These are phyloP conservation scores for Drosophila bunnanda DNA, from an alignment of 2,888 invertebrate genomes.

Conservation along the genomic window DNA sequence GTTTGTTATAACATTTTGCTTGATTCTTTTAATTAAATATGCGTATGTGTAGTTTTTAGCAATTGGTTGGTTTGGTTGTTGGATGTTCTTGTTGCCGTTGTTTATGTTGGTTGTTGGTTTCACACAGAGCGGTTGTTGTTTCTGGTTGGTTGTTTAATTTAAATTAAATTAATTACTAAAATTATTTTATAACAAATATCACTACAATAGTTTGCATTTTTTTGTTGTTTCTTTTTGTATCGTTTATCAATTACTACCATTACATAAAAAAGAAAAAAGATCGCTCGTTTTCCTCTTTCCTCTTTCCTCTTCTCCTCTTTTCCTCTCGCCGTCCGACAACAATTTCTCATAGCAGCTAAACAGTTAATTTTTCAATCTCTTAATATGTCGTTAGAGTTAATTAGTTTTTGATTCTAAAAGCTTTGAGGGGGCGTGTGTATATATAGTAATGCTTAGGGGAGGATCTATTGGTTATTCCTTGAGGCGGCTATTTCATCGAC, in stretches of 20 bases:
- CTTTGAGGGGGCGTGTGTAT: constrained; percentile 44
- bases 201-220: constrained; percentile 82
- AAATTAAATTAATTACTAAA: constrained; percentile 82
- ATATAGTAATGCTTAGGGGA: constrained; percentile 45
- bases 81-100: constrained; percentile 49
- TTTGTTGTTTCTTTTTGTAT: constrained; percentile 72
- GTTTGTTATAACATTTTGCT: constrained; percentile 67
- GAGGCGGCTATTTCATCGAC: constrained; percentile 63
- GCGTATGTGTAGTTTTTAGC: constrained; percentile 52
- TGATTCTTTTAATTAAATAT: constrained; percentile 53
- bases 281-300: constrained; percentile 33
- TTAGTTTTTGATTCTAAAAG: constrained; percentile 52
- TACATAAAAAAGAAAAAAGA: constrained; percentile 53
- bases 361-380: constrained; percentile 34
- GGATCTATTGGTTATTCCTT: constrained; percentile 55
- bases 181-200: constrained; percentile 84
- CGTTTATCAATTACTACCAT: constrained; percentile 57
- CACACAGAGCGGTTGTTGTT: constrained; percentile 34
- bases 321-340: constrained; percentile 36
- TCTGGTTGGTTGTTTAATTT: constrained; percentile 70
- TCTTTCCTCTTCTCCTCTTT: not conserved
- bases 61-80: constrained; percentile 42
- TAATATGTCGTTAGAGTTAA: constrained; percentile 36
- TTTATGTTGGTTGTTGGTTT: constrained; percentile 53
- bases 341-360: constrained; percentile 47